These are phyloP conservation scores for Capromys pilorides DNA, from an alignment of 2,797 vertebrate species.

Conservation along the genomic window DNA sequence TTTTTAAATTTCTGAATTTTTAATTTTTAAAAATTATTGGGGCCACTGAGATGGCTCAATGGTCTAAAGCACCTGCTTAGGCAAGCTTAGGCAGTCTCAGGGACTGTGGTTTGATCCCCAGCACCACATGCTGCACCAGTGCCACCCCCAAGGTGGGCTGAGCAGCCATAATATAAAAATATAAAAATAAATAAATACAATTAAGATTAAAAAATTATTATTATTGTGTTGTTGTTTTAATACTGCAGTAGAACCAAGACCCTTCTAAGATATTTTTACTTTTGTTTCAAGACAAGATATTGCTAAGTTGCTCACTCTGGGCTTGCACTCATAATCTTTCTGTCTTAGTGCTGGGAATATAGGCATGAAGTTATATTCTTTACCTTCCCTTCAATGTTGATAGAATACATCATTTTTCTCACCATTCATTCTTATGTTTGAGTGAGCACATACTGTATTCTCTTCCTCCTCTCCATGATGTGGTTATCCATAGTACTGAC, in stretches of 20 bases:
- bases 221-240: neutral
- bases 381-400: fast-evolving
- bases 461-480: neutral
- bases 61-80: no score
- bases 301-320: neutral
- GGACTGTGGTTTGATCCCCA: no score
- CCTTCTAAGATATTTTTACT: neutral
- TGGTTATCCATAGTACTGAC: neutral
- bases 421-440: fast-evolving
- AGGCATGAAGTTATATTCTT: neutral
- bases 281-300: neutral
- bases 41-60: no score
- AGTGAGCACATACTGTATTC: fast-evolving
- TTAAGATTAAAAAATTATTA: no score
- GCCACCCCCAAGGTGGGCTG: no score
- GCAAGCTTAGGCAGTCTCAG: no score
- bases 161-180: no score
- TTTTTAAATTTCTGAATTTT: neutral
- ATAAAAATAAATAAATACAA: no score
- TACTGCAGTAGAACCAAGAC: neutral
- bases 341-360: neutral
- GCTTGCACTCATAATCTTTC: neutral
- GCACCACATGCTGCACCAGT: no score
- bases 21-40: neutral
- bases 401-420: no score